Conservation (phyloP, 53 echinoderm and acorn worm genomes). For the Pentamera pediparva region DNA sequence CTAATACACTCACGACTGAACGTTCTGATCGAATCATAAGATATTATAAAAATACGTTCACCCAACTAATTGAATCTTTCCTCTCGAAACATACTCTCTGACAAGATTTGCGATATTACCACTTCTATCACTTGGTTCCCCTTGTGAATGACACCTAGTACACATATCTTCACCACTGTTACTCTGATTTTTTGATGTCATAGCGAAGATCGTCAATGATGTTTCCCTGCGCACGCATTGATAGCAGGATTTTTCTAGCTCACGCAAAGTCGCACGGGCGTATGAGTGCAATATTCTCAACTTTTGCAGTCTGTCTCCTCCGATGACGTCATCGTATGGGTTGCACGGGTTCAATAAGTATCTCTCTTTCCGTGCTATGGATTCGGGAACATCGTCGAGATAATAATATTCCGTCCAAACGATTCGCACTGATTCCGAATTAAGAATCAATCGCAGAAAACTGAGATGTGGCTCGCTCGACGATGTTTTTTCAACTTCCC, state of each 20-base stretch:
- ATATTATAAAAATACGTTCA: no score
- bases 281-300: not conserved
- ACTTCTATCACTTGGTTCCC: no score
- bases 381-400: not conserved
- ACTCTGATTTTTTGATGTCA: not conserved
- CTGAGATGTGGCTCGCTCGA: not conserved
- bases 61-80: no score
- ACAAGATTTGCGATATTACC: no score
- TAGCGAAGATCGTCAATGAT: not conserved
- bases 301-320: not conserved
- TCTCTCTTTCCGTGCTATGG: not conserved
- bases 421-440: not conserved
- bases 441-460: not conserved
- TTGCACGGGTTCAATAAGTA: not conserved
- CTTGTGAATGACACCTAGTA: no score
- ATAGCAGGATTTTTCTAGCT: not conserved
- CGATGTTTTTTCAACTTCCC: not conserved
- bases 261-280: not conserved
- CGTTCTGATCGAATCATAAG: no score
- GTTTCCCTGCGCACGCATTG: not conserved
- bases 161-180: no score
- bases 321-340: not conserved
- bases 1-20: no score
- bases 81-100: no score
- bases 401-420: slow-evolving; percentile 16